Base-by-base conservation (phyloP, 2,797 vertebrate species). In the Centroberyx gerrardi region DNA sequence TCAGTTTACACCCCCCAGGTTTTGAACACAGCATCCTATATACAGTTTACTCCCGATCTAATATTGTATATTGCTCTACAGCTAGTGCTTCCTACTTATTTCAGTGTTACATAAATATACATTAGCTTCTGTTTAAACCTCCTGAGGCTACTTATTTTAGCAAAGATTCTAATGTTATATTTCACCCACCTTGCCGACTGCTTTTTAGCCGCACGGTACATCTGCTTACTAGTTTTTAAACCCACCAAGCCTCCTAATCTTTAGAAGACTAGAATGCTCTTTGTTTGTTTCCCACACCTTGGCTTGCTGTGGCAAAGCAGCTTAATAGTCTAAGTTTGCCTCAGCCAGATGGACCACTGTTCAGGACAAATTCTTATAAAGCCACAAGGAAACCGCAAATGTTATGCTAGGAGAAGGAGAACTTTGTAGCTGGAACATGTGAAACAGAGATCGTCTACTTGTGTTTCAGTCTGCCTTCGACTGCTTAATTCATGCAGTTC, bases 301-400 rank as follows among this genome's bases (percentile, higher is more conserved):
- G 0, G 78, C 86, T 63, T 40, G 15, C 72, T 40, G 40, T 67
- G 60, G 60, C 68, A 91, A 92, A 93, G 87, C 71, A 84, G 91
- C 90, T 91, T 94, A 93, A 81, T 83, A 60, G 76, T 82, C 81
- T 87, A 81, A 75, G 54, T 87, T 88, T 75, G 78, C 77, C 40
- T 36, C 38, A 31, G 80, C 80, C 90, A 90, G 89, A 89, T 89
- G 91, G 89, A 89, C 77, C 77, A 64, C 70, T 44, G 18, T 65
- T 29, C 42, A 72, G 44, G 58, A 69, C 18, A 13, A 69, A 72
- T 65, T 87, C 66, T 73, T 63, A 88, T 55, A 44, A 77, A 72
- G 66, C 80, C 38, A 15, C 64, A 51, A 53, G 44, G 33, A 73
- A 82, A 72, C 48, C 5, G 1, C 68, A 56, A 65, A 62, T 29